Evolutionary conservation across 2,797 vertebrate genomes (phyloP).

Genomic region (Pseudomugil gertrudae): DNA sequence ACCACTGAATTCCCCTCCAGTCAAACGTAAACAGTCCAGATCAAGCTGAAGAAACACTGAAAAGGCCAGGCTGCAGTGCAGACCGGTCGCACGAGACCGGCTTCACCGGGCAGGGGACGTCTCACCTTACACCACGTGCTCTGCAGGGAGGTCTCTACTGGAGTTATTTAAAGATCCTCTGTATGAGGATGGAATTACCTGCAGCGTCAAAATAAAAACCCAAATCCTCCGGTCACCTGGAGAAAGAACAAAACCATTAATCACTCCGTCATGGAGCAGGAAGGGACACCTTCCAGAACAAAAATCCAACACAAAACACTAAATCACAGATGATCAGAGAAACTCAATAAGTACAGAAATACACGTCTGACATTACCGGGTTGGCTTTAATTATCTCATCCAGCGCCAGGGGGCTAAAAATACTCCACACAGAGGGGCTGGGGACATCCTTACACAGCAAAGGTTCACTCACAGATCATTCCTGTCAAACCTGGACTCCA

Average conservation of each 20-base stretch:
- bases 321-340: too few relatives aligned
- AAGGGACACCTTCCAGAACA: too few relatives aligned
- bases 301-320: too few relatives aligned
- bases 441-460: conserved; percentile 58
- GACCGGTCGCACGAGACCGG: conserved; percentile 61
- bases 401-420: conserved; percentile 58
- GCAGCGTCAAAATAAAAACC: conserved; percentile 1
- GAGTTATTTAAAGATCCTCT: conserved; percentile 85
- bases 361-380: not conserved
- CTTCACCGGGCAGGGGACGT: conserved; percentile 48
- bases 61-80: conserved; percentile 34
- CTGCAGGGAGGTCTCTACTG: conserved; percentile 54
- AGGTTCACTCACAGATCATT: not conserved
- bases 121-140: conserved; percentile 86
- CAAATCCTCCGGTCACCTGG: conserved; percentile 57
- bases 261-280: too few relatives aligned
- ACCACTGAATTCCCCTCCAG: conserved; percentile 38
- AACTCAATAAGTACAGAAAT: too few relatives aligned
- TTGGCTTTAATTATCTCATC: conserved; percentile 41
- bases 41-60: conserved; percentile 13
- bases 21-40: conserved; percentile 22
- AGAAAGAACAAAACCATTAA: conserved; percentile 26
- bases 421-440: conserved; percentile 56
- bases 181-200: conserved; percentile 75
- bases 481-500: conserved; percentile 14